Evolutionary conservation across 1,140 invertebrate genomes (phyloP).

Genomic region (Trialeurodes vaporariorum): DNA sequence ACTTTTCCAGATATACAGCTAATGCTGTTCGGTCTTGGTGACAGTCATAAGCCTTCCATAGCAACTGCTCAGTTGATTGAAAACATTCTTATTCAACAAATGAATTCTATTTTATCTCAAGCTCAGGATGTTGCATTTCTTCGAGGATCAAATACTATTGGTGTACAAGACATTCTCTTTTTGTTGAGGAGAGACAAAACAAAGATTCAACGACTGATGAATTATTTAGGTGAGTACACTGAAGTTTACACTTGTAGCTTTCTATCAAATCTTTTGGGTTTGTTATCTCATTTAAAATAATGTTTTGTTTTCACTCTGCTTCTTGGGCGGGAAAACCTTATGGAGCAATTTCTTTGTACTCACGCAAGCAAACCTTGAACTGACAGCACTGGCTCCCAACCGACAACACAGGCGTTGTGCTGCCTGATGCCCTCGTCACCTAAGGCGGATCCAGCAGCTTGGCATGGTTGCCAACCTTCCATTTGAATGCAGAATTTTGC

Average conservation of each 20-base stretch:
- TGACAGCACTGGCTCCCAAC: no score
- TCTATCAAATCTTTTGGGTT: no score
- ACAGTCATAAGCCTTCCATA: conserved; percentile 47
- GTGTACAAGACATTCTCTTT: conserved; percentile 49
- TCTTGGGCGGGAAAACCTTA: no score
- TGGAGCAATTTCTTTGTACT: no score
- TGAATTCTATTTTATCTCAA: conserved; percentile 43
- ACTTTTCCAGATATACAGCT: conserved; percentile 44
- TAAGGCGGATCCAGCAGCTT: no score
- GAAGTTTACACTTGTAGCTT: no score
- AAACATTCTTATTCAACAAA: conserved; percentile 49
- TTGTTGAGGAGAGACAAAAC: conserved; percentile 50
- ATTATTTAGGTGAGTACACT: conserved; percentile 43
- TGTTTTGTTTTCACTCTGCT: conserved; percentile 22
- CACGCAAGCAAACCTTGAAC: no score
- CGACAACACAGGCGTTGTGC: no score
- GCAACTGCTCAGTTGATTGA: conserved; percentile 54
- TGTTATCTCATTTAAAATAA: conserved; percentile 36
- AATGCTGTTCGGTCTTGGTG: conserved; percentile 64
- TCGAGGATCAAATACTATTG: conserved; percentile 37
- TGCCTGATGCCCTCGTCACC: no score
- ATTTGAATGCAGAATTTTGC: no score
- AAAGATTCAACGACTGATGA: conserved; percentile 42
- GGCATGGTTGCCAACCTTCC: no score
- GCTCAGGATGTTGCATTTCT: conserved; percentile 39